Percentiles rank a stretch among this genome's conserved stretches.
Conservation (phyloP, 2,888 invertebrate species). For the Myopa tessellatipennis region DNA sequence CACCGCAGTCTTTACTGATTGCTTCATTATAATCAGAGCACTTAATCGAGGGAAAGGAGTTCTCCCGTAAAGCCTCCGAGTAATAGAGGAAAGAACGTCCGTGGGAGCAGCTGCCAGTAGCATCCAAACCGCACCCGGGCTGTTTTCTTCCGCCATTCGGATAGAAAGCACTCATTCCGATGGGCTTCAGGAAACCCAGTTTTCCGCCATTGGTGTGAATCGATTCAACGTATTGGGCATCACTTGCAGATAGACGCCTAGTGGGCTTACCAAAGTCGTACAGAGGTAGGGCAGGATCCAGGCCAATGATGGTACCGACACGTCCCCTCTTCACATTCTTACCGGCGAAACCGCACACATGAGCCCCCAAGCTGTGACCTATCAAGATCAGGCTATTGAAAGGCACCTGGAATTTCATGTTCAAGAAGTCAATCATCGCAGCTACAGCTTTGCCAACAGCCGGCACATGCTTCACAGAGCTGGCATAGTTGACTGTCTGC, state of each 20-base stretch:
- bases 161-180: conserved; percentile 69
- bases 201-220: conserved; percentile 57
- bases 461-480: conserved; percentile 67
- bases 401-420: conserved; percentile 68
- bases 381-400: conserved; percentile 69
- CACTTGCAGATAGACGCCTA: conserved; percentile 50
- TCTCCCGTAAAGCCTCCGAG: conserved; percentile 63
- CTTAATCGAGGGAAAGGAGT: conserved; percentile 54
- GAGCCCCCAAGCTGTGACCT: conserved; percentile 73
- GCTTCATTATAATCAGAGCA: conserved; percentile 50
- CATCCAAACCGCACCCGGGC: conserved; percentile 68
- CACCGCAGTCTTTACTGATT: conserved; percentile 49
- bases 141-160: conserved; percentile 70
- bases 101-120: conserved; percentile 65
- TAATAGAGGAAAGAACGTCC: conserved; percentile 64
- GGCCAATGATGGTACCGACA: conserved; percentile 69
- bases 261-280: conserved; percentile 52
- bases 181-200: conserved; percentile 56
- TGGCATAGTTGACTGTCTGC: conserved; percentile 69
- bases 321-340: conserved; percentile 70
- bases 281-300: conserved; percentile 55
- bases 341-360: conserved; percentile 72
- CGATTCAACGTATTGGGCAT: conserved; percentile 57
- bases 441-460: conserved; percentile 53
- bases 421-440: conserved; percentile 60